Base-by-base conservation (phyloP, 2,888 invertebrate species). In the Apeira syringaria region DNA sequence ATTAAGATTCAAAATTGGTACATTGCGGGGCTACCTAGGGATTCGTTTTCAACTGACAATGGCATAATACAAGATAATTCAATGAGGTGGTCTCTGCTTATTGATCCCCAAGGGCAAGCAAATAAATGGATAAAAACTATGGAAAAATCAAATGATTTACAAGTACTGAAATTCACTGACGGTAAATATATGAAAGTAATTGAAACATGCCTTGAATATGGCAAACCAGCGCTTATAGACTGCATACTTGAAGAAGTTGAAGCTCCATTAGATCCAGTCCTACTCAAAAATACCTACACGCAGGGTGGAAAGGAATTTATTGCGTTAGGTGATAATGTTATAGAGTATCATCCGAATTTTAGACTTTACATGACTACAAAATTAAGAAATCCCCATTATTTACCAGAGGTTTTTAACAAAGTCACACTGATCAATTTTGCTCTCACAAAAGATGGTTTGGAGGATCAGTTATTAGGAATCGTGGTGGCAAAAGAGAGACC, bases 1-100 rank as follows among this genome's bases (percentile, higher is more conserved):
- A 95, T 98, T 17, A 94, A 95, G 74, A 95, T 96, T 58, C 95
- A 97, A 80, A 93, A 94, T 49, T 97, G 97, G 97, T 94, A 94
- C 67, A 95, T 96, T 54, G 92, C 92, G 46, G 96, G 96, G 1
- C 83, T 97, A 41, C 96, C 97, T 0, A 90, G 94, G 56, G 97
- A 97, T 80, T 88, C 91, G 4, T 96, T 96, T 82, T 96, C 96
- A 1, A 94, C 93, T 26, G 96, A 97, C 66, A 97, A 97, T 80
- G 96, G 93, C 34, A 94, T 97, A 33, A 96, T 97, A 62, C 94
- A 95, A 78, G 94, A 95, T 61, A 94, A 93, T 67, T 94, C 95
- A 0, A 92, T 94, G 76, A 89, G 94, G 43, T 94, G 94, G 94
- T 96, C 96, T 3, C 83, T 97, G 50, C 92, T 96, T 64, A 93